phyloP scores from a whole-genome alignment of 2,797 vertebrate species.

The Pantherophis vulpinus region DNA sequence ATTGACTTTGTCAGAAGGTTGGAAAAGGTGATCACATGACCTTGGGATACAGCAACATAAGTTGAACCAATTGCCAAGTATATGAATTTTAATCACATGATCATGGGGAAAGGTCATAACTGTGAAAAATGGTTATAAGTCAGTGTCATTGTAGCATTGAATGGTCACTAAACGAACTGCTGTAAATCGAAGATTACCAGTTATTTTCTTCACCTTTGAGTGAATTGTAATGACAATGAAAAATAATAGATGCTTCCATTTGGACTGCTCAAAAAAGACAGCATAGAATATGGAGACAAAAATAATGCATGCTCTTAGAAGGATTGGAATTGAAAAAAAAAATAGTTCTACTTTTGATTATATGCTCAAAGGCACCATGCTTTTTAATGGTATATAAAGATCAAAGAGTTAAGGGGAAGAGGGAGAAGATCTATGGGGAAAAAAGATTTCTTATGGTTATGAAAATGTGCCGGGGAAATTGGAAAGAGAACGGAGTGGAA shows the following conservation, averaged over 20 bases:
- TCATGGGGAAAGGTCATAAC: too few species aligned
- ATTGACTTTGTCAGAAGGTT: too few species aligned
- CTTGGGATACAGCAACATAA: too few species aligned
- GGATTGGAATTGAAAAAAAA: not conserved
- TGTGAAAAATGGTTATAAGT: too few species aligned
- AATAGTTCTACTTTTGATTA: not conserved
- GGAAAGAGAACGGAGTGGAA: not conserved
- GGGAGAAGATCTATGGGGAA: not conserved
- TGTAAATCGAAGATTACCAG: too few species aligned
- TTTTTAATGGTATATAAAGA: not conserved
- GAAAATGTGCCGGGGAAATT: not conserved
- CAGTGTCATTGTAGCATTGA: too few species aligned
- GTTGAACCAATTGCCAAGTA: too few species aligned
- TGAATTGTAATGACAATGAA: not conserved
- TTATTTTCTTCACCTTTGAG: not conserved
- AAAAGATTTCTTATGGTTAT: not conserved
- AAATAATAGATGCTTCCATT: not conserved
- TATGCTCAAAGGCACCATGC: not conserved
- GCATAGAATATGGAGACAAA: not conserved
- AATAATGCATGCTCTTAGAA: not conserved
- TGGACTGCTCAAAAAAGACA: not conserved
- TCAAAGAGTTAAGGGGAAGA: not conserved
- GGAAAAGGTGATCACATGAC: too few species aligned
- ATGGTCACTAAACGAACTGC: too few species aligned
- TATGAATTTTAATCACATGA: too few species aligned